phyloP scores from a whole-genome alignment of 2,888 invertebrate genomes.

The Elmis aenea region DNA sequence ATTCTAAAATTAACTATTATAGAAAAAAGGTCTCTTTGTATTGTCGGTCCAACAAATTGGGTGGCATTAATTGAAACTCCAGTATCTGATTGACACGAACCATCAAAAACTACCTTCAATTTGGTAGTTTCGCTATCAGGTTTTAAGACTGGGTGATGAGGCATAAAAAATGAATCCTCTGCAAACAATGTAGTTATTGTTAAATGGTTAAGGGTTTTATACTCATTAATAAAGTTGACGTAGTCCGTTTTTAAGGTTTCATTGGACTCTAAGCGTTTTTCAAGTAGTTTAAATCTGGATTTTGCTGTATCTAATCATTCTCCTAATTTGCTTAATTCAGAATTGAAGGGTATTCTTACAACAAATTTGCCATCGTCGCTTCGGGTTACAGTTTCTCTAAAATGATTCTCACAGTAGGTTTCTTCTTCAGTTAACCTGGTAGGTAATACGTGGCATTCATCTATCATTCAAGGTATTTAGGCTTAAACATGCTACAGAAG shows the following conservation, averaged over 20 bases:
- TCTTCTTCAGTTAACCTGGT: constrained; percentile 10
- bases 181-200: constrained; percentile 5
- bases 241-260: constrained; percentile 17
- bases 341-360: constrained; percentile 20
- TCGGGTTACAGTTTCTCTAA: constrained; percentile 13
- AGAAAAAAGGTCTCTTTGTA: constrained; percentile 14
- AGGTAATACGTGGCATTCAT: constrained; percentile 11
- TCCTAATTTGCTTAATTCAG: constrained; percentile 9
- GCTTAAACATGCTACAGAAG: constrained; percentile 1
- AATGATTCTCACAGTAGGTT: constrained; percentile 19
- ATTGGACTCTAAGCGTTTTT: constrained; percentile 16
- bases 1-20: constrained; percentile 7
- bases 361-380: constrained; percentile 15
- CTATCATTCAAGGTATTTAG: constrained; percentile 18
- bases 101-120: no score
- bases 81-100: constrained; percentile 3
- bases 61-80: constrained; percentile 11
- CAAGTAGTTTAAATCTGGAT: constrained; percentile 18
- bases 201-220: constrained; percentile 21
- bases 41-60: constrained; percentile 10
- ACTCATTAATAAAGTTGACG: constrained; percentile 22
- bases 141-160: constrained; percentile 19
- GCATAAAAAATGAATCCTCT: constrained; percentile 11
- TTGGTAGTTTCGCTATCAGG: no score
- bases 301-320: constrained; percentile 6